These are phyloP conservation scores for Cathartes aura DNA, from an alignment of 2,113 vertebrate species.

Conservation along the genomic window DNA sequence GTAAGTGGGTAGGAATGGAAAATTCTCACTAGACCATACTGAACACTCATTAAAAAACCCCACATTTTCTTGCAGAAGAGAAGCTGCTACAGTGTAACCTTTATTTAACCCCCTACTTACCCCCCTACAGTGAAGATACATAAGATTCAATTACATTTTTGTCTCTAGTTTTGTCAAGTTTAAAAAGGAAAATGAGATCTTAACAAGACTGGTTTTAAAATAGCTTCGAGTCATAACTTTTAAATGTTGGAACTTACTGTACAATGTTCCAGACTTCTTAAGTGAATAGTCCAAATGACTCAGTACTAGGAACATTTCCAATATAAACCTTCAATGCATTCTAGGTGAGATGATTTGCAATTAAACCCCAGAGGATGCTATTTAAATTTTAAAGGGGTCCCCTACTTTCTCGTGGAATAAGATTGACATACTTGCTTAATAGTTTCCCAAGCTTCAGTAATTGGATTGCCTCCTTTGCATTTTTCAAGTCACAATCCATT, in stretches of 20 bases:
- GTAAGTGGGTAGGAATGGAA: not conserved
- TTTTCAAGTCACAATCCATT: conserved; percentile 31
- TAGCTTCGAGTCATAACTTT: conserved; percentile 9
- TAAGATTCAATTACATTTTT: conserved; percentile 36
- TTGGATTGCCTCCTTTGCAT: not conserved
- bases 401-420: not conserved
- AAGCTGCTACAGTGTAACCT: not conserved
- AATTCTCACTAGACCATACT: not conserved
- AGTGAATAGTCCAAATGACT: conserved; percentile 31
- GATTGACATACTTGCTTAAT: not conserved
- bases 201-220: conserved; percentile 37
- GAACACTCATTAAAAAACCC: not conserved
- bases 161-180: conserved; percentile 30
- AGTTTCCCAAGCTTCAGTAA: conserved; percentile 15
- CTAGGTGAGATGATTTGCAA: conserved; percentile 40
- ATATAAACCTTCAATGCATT: conserved; percentile 2
- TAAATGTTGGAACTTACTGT: conserved; percentile 23
- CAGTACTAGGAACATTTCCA: conserved; percentile 15
- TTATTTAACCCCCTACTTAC: conserved; percentile 8
- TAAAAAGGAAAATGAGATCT: conserved; percentile 45
- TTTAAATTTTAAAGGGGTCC: conserved; percentile 9
- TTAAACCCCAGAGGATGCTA: not conserved
- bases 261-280: not conserved
- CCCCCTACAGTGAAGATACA: not conserved
- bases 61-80: not conserved